These are phyloP conservation scores for Melitaea cinxia DNA, from an alignment of 1,140 invertebrate genomes.

Conservation along the genomic window DNA sequence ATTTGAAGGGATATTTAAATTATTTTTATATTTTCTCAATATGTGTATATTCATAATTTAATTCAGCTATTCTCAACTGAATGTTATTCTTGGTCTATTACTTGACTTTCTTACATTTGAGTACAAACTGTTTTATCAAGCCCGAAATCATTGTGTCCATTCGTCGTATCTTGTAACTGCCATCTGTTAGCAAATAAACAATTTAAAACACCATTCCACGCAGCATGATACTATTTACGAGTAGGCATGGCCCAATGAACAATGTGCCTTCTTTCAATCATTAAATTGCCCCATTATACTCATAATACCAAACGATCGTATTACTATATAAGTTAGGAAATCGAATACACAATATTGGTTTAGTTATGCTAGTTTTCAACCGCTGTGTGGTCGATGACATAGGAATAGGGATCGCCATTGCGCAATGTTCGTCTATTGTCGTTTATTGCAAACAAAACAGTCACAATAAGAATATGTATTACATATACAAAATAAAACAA, in stretches of 20 bases:
- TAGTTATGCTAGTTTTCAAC: slow-evolving; percentile 45
- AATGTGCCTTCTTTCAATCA: slow-evolving; percentile 36
- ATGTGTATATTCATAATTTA: too few species aligned
- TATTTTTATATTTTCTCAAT: too few species aligned
- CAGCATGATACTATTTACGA: slow-evolving; percentile 19
- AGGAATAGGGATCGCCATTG: slow-evolving; percentile 47
- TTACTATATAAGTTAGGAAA: slow-evolving; percentile 64
- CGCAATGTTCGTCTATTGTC: slow-evolving; percentile 20
- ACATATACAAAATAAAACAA: neutral
- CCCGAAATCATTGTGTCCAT: neutral
- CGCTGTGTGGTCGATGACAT: slow-evolving; percentile 57
- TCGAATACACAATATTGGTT: slow-evolving; percentile 52
- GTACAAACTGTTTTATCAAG: slow-evolving; percentile 4
- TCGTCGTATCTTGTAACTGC: slow-evolving; percentile 10
- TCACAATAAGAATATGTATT: slow-evolving; percentile 2
- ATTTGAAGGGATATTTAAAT: too few species aligned
- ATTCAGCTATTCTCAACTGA: too few species aligned
- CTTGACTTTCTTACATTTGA: neutral
- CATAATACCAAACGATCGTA: slow-evolving; percentile 62
- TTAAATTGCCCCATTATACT: slow-evolving; percentile 47
- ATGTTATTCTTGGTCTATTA: too few species aligned
- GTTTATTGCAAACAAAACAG: neutral
- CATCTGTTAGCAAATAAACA: slow-evolving; percentile 19
- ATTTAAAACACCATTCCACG: slow-evolving; percentile 17
- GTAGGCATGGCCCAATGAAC: slow-evolving; percentile 25